phyloP scores from a whole-genome alignment of 2,888 invertebrate genomes.

The Pammene aurita region DNA sequence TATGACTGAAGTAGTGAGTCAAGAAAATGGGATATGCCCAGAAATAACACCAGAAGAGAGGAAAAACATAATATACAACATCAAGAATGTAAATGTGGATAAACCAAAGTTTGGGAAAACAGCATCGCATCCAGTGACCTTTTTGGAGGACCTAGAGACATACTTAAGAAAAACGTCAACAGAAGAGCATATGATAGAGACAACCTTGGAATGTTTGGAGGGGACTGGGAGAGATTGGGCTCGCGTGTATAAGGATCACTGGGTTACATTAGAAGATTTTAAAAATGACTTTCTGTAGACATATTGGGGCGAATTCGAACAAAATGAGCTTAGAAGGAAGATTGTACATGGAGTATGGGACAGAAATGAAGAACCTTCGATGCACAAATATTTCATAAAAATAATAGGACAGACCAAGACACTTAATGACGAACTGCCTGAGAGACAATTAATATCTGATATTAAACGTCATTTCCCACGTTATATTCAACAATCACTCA shows the following conservation, averaged over 20 bases:
- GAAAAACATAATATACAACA: not conserved
- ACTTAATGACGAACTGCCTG: too few relatives aligned
- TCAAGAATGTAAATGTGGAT: not conserved
- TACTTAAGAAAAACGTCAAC: not conserved
- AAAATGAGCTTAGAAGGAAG: constrained; percentile 1
- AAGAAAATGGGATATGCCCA: not conserved
- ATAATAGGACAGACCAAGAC: too few relatives aligned
- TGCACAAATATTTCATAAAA: too few relatives aligned
- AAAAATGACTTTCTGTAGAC: not conserved
- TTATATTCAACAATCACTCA: too few relatives aligned
- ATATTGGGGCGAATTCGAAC: constrained; percentile 3
- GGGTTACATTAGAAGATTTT: not conserved
- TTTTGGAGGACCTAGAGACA: not conserved
- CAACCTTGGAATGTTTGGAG: not conserved
- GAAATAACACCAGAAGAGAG: not conserved
- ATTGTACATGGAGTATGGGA: constrained; percentile 2
- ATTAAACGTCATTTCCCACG: too few relatives aligned
- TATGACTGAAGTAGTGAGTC: not conserved
- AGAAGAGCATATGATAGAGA: not conserved
- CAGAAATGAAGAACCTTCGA: too few relatives aligned
- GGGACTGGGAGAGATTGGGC: not conserved
- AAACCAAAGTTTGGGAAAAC: not conserved
- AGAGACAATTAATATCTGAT: too few relatives aligned
- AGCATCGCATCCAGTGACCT: not conserved
- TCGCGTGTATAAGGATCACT: not conserved